Base-by-base conservation (phyloP, 2,797 vertebrate species). In the Neoniphon sammara region DNA sequence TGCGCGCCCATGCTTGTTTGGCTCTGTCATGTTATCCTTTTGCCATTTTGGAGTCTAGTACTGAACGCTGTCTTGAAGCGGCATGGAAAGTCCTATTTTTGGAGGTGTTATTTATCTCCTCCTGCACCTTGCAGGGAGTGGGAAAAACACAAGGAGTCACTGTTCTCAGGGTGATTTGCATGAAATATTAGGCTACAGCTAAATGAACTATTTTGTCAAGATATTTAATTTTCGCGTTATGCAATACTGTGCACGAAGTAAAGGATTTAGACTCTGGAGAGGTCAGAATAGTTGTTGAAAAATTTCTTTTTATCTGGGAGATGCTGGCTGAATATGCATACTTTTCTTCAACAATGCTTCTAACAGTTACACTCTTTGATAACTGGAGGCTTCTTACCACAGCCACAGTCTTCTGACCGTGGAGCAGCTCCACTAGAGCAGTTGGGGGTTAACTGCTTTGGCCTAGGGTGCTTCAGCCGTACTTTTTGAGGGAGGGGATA, bases 261-360 rank as follows among this genome's bases (percentile, higher is more conserved):
- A 47, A 12, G n/a, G n/a, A 39, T 68, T 62, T 67, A 34, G 18
- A n/a, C 23, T 57, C 42, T 67, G 31, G 30, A 57, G 67, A 21
- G 60, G 44, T 65, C 72, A 3, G 21, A 39, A 62, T 69, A 55
- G 25, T 27, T 27, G 2, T 27, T 27, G 25, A 27, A 27, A 27
- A 27, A 2, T 27, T 27, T 27, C 25, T 2, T 27, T 62, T 42
- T 39, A n/a, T 71, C 18, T 47, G 31, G n/a, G 52, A 36, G 11
- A 10, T 5, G 61, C 34, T 57, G 23, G 57, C 54, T 75, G 66
- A 85, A 77, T 77, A 61, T 78, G 75, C 52, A 66, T 66, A 42
- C 23, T 55, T 4, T 21, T 23, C 10, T 39, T 5, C 11, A 11
- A 14, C 21, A 25, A 23, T 30, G 55, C 3, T 80, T 69, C 66